Base-by-base conservation (phyloP, 2,113 vertebrate genomes). In the Peromyscus maniculatus region DNA sequence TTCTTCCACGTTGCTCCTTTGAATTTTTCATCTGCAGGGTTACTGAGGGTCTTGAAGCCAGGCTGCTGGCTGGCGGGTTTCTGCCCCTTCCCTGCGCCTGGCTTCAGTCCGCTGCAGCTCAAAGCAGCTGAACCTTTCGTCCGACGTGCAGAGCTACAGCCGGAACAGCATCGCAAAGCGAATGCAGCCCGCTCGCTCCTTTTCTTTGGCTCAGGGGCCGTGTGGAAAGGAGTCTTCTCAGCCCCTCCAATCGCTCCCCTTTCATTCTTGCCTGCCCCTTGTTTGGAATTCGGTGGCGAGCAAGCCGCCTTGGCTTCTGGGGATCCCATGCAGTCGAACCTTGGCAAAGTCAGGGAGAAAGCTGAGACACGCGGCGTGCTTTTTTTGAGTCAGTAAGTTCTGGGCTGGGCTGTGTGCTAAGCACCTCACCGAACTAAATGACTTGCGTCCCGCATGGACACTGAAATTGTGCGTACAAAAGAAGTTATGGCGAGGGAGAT, bases 341-440 rank as follows among this genome's bases (percentile, higher is more conserved):
- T 94, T 93, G 33, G 67, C 74, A 66, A 72, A 31, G 31, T 92
- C 46, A 1, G 10, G 57, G 28, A 93, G 94, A 92, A 93, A 78
- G n/a, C 55, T 49, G 55, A 87, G 69, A 94, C 69, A 22, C 2
- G 36, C 0, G 7, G 66, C 6, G n/a, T 49, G 31, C 11, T n/a
- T 57, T 24, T 67, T 80, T 33, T 33, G 87, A 1, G 28, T 64
- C 79, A 3, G 39, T 22, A 22, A 39, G 57, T 55, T 16, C 74
- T 78, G n/a, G 39, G 26, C 55, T 62, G 3, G 36, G 31, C 39
- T 43, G 39, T 0, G 57, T 3, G 39, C 59, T 78, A 13, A 57
- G 64, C 31, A 24, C 0, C 0, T 24, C 67, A 19, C 57, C 21
- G 33, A 11, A 26, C n/a, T 64, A 9, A 52, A 52, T 52, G 66